Percentiles rank a stretch among this genome's conserved stretches.
These are phyloP conservation scores for Baccha elongata DNA, from an alignment of 2,888 invertebrate species.

Conservation along the genomic window DNA sequence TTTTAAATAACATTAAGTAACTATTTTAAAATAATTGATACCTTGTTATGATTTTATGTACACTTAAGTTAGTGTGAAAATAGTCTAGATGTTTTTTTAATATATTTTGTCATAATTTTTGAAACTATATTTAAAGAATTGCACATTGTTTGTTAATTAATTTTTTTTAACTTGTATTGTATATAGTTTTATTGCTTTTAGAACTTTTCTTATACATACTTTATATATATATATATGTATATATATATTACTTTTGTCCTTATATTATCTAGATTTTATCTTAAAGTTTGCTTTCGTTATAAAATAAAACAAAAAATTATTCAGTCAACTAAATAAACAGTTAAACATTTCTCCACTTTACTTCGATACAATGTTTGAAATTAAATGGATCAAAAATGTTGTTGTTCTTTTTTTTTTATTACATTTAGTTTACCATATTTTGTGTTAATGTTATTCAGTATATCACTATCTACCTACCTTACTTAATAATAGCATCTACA, in stretches of 20 bases:
- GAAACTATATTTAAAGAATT: conserved; percentile 67
- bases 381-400: conserved; percentile 61
- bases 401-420: conserved; percentile 42
- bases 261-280: too few species aligned
- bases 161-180: conserved; percentile 65
- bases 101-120: conserved; percentile 46
- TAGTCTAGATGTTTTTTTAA: conserved; percentile 59
- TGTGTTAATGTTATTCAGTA: conserved; percentile 68
- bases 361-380: conserved; percentile 55
- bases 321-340: conserved; percentile 68
- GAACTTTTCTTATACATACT: conserved; percentile 80
- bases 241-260: too few species aligned
- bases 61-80: conserved; percentile 51
- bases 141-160: conserved; percentile 63
- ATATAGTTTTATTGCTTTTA: conserved; percentile 80
- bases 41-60: conserved; percentile 13
- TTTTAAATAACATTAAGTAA: background rate
- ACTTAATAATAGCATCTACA: conserved; percentile 72
- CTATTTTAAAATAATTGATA: conserved; percentile 15
- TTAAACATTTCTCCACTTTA: conserved; percentile 48
- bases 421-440: conserved; percentile 55
- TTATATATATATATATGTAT: conserved; percentile 54
- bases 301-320: conserved; percentile 48
- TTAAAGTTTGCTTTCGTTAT: conserved; percentile 69
- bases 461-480: conserved; percentile 69